A percentile compares a stretch with the other conserved stretches of the same genome.
Conservation (phyloP, 2,113 vertebrate genomes). For the Nycticebus coucang region DNA sequence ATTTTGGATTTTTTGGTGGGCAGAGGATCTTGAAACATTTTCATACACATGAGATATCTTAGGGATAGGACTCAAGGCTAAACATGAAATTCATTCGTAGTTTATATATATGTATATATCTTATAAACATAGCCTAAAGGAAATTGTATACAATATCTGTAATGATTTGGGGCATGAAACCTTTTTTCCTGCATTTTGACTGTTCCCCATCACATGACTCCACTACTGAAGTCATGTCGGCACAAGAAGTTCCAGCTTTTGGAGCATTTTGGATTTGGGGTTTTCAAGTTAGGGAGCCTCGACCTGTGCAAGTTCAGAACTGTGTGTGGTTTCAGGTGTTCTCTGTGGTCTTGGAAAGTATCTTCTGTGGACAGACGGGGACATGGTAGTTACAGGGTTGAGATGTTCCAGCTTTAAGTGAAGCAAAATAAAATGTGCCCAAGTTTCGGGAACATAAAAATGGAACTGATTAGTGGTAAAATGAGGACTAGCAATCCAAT, state of each 20-base stretch:
- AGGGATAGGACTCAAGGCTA: neutral
- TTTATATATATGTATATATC: neutral
- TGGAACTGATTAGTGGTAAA: neutral
- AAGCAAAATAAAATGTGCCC: neutral
- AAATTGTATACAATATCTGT: neutral
- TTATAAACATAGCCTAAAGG: neutral
- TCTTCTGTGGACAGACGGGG: neutral
- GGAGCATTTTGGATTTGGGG: neutral
- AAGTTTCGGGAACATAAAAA: conserved; percentile 1
- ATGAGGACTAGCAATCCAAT: neutral
- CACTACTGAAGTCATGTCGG: neutral
- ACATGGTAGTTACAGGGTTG: neutral
- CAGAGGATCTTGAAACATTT: neutral
- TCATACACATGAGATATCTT: neutral
- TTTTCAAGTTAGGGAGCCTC: neutral
- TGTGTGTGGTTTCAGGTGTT: neutral
- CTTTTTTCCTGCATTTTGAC: neutral
- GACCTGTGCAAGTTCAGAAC: neutral
- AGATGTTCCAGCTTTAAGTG: neutral
- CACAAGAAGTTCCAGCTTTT: neutral
- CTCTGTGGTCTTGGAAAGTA: neutral
- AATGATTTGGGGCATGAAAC: neutral
- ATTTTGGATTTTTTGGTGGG: neutral
- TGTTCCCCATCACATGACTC: neutral
- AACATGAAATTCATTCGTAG: neutral